Base-by-base conservation (phyloP, 2,797 vertebrate genomes). In the Clarias fuscus region DNA sequence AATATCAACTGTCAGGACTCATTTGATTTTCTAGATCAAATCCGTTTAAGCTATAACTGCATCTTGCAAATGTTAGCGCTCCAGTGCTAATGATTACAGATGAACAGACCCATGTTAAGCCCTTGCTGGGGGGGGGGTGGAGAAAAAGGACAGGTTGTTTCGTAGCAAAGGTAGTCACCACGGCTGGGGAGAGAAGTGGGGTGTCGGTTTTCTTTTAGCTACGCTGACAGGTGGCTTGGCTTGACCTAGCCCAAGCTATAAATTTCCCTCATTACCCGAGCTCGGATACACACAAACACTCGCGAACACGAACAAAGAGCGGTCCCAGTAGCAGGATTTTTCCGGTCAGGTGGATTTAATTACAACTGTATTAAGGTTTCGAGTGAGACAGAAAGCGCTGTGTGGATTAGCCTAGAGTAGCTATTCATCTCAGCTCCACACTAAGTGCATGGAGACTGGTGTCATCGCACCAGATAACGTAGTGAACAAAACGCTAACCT, bases 191-290 rank as follows among this genome's bases (percentile, higher is more conserved):
- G 61, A 78, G 27, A 37, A 85, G 87, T 86, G n/a, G 7, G 70
- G 88, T 90, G 87, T 92, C 90, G 81, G 88, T 91, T 94, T 92
- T 89, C 85, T 84, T 86, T 88, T 81, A 85, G 77, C 88, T 86
- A 73, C 71, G 82, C 88, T 85, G 92, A 93, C 92, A 92, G 91
- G 89, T 86, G 89, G 85, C 86, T 87, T 83, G 53, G 92, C 85
- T 86, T 30, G 40, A 91, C 83, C 78, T 58, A 82, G 83, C 40
- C 20, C 22, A 71, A 64, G 65, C 62, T 65, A 80, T 86, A 81
- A 81, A 86, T 85, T 89, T 84, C 84, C 17, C 72, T 71, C 33
- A 14, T 43, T 64, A 82, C 77, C 87, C 85, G 7, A 64, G 75
- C 82, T 75, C 58, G 48, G 8, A 75, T 77, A 73, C 64, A 71